Conservation (phyloP, 2,113 vertebrate genomes). For the Accipiter virgatus region DNA sequence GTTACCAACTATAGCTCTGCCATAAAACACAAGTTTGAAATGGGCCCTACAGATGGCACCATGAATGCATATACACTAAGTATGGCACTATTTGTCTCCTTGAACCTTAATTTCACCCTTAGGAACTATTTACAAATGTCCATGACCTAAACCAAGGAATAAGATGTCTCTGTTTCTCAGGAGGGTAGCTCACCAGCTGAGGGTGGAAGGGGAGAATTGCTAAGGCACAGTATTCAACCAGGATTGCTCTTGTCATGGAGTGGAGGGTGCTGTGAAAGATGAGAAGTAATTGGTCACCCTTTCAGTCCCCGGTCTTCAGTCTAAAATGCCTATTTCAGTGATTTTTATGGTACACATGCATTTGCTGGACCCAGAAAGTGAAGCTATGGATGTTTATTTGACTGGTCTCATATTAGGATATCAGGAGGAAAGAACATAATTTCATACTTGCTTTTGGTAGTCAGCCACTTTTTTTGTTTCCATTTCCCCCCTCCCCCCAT, state of each 20-base stretch:
- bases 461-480: background rate
- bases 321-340: background rate
- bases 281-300: background rate
- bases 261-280: background rate
- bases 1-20: background rate
- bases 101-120: background rate
- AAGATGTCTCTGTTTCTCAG: background rate
- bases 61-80: background rate
- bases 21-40: background rate
- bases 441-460: background rate
- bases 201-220: background rate
- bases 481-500: rapidly evolving
- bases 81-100: background rate
- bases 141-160: background rate
- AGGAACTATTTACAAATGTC: background rate
- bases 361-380: background rate
- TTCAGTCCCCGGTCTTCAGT: background rate
- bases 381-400: background rate
- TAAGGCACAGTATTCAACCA: background rate
- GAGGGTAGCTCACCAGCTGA: background rate
- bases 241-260: background rate
- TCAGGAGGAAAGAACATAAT: background rate
- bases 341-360: background rate
- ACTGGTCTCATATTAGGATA: background rate
- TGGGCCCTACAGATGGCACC: background rate